Conservation (phyloP, 1,140 invertebrate species). For the Cydia strobilella region DNA sequence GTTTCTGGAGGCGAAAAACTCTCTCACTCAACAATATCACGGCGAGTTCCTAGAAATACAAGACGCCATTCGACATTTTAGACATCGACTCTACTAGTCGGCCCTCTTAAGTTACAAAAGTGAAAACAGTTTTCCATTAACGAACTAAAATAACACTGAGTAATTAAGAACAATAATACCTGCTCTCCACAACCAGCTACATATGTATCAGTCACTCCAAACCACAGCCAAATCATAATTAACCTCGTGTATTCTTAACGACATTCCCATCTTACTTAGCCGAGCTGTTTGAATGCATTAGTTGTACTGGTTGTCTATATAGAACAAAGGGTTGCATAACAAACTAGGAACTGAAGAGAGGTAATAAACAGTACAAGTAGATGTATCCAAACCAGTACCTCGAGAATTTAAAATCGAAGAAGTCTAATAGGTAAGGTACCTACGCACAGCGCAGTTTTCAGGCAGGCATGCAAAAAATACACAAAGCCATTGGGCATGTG, state of each 20-base stretch:
- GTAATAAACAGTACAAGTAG: background rate
- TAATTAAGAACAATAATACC: background rate
- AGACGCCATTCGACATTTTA: too few relatives aligned
- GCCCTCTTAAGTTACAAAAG: too few relatives aligned
- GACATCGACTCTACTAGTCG: too few relatives aligned
- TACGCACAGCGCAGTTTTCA: too few relatives aligned
- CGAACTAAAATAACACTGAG: background rate
- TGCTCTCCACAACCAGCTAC: background rate
- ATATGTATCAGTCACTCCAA: conserved; percentile 4
- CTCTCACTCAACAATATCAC: too few relatives aligned
- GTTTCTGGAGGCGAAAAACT: too few relatives aligned
- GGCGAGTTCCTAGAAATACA: too few relatives aligned
- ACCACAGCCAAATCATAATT: conserved; percentile 6
- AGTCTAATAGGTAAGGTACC: too few relatives aligned
- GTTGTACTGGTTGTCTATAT: conserved; percentile 4
- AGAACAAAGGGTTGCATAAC: conserved; percentile 21
- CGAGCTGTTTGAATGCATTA: conserved; percentile 20
- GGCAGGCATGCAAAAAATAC: too few relatives aligned
- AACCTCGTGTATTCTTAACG: conserved; percentile 11
- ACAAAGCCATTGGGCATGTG: too few relatives aligned
- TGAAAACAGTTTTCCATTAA: background rate
- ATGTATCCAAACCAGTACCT: background rate
- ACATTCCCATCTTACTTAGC: conserved; percentile 25
- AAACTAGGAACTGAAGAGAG: conserved; percentile 9
- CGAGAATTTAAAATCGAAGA: background rate